phyloP scores from a whole-genome alignment of 2,113 vertebrate genomes.

The Glaucomys volans region DNA sequence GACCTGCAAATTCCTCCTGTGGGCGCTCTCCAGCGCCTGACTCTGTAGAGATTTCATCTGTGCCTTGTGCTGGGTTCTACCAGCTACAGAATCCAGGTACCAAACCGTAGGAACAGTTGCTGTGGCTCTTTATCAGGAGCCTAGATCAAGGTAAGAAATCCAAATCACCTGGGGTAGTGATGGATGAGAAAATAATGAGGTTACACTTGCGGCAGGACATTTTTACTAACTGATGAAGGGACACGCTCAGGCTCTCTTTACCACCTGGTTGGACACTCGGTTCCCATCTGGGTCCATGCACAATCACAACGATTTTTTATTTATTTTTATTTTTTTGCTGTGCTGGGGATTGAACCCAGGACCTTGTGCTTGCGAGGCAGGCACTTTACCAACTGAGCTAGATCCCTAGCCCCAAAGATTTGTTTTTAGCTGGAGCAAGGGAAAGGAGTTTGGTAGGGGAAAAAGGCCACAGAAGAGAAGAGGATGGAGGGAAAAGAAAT shows the following conservation, averaged over 20 bases:
- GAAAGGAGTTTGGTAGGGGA: neutral
- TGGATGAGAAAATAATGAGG: neutral
- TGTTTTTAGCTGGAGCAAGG: neutral
- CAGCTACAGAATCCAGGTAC: neutral
- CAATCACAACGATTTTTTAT: neutral
- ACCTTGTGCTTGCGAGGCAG: no score
- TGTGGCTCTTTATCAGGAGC: neutral
- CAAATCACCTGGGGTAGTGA: neutral
- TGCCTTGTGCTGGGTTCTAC: neutral
- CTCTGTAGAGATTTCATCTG: neutral
- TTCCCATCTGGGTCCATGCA: neutral
- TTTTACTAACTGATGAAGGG: slow-evolving; percentile 1
- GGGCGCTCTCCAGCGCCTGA: neutral
- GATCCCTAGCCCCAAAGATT: no score
- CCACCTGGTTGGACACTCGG: neutral
- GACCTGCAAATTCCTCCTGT: neutral
- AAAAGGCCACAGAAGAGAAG: neutral
- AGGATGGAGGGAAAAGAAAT: neutral
- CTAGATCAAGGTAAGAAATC: slow-evolving; percentile 32
- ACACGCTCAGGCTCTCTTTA: neutral
- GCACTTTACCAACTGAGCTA: no score
- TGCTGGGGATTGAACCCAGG: no score
- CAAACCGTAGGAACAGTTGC: neutral
- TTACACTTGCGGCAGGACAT: neutral
- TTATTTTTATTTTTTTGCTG: no score